Percentiles rank a stretch among this genome's conserved stretches.
Conservation (phyloP, 1,140 invertebrate genomes). For the Cydia fagiglandana region DNA sequence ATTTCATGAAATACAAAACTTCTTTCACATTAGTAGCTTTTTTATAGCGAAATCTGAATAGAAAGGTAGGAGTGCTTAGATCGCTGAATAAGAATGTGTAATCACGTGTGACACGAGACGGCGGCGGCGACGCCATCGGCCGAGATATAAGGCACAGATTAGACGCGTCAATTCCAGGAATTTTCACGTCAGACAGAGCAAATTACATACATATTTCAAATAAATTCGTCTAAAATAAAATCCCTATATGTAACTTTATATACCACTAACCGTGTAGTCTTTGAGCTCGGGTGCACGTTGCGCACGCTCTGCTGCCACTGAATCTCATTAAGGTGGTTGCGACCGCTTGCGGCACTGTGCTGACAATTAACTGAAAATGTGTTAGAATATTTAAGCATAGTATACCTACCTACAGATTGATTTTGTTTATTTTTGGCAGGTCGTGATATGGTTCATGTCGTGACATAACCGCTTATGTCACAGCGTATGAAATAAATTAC, state of each 20-base stretch:
- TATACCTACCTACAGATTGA: neutral
- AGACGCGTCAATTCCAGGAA: neutral
- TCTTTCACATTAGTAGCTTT: too few relatives aligned
- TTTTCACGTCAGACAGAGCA: neutral
- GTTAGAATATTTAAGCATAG: neutral
- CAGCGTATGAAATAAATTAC: too few relatives aligned
- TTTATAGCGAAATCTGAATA: neutral
- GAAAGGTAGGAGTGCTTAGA: neutral
- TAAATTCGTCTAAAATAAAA: too few relatives aligned
- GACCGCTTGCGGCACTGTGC: neutral
- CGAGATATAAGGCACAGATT: neutral
- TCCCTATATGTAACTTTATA: too few relatives aligned
- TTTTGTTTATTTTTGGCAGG: neutral
- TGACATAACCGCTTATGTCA: neutral
- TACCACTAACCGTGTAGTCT: neutral
- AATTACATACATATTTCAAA: neutral
- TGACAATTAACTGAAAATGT: slow-evolving; percentile 5
- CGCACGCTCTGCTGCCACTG: slow-evolving; percentile 5
- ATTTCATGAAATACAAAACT: too few relatives aligned
- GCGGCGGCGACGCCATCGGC: neutral
- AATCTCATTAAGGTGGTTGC: slow-evolving; percentile 1
- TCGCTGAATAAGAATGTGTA: slow-evolving; percentile 17
- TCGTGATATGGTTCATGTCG: neutral
- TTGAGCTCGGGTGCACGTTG: neutral
- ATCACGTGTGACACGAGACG: slow-evolving; percentile 1